A percentile compares a stretch with the other conserved stretches of the same genome.
Evolutionary conservation across 2,797 vertebrate species (phyloP).

Genomic region (Urophycis tenuis): DNA sequence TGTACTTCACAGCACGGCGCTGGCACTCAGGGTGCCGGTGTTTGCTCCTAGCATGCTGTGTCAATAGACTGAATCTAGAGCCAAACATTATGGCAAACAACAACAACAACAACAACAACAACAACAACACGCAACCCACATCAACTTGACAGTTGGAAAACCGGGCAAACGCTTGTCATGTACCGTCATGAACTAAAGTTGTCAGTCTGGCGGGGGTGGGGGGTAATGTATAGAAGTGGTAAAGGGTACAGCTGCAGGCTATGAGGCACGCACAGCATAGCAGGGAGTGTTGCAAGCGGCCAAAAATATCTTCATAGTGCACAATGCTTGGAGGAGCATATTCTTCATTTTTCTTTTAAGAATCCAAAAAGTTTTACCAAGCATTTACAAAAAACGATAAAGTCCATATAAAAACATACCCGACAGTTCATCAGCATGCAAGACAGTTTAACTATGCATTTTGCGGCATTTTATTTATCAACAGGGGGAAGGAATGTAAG

Average conservation of each 20-base stretch:
- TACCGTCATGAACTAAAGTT: not conserved
- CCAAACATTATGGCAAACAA: not conserved
- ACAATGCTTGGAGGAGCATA: not conserved
- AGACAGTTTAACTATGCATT: not conserved
- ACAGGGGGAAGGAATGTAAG: too few species aligned
- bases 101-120: not conserved
- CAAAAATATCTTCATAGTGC: not conserved
- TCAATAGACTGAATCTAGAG: too few species aligned
- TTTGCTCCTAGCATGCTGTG: too few species aligned
- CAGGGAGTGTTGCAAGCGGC: not conserved
- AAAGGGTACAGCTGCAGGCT: not conserved
- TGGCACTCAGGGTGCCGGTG: too few species aligned
- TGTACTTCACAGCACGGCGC: too few species aligned
- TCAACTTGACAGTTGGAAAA: not conserved
- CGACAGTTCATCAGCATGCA: too few species aligned
- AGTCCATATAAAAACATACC: too few species aligned
- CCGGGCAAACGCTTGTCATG: not conserved
- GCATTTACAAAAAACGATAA: too few species aligned
- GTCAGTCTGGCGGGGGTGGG: not conserved
- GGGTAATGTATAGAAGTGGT: not conserved
- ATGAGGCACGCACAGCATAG: not conserved
- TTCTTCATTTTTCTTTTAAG: not conserved
- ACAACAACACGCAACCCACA: not conserved
- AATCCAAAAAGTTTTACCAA: not conserved
- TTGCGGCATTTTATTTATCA: too few species aligned